Evolutionary conservation across 2,113 vertebrate species (phyloP).

Genomic region (Sapayoa aenigma): DNA sequence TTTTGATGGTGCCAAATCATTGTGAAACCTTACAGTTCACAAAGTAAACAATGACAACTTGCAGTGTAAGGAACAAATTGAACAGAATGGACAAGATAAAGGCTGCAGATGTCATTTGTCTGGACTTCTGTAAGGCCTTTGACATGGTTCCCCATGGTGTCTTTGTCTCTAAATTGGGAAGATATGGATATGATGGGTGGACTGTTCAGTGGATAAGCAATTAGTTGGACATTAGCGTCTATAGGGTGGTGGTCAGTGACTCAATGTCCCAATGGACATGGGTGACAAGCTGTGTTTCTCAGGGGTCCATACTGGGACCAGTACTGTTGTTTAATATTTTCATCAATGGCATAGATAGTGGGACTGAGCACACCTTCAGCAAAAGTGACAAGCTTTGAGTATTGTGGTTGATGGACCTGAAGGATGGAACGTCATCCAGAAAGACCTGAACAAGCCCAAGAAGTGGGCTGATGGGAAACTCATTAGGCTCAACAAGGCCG

Average conservation of each 20-base stretch:
- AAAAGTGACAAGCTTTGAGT: not conserved
- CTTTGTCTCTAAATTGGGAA: not conserved
- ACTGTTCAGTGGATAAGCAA: not conserved
- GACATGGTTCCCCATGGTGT: not conserved
- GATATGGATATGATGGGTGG: not conserved
- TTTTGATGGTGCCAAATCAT: not conserved
- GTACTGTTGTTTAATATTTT: not conserved
- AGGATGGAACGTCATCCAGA: not conserved
- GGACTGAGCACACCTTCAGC: not conserved
- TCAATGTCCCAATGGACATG: not conserved
- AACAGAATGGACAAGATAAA: not conserved
- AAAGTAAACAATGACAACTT: not conserved
- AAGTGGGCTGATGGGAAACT: not conserved
- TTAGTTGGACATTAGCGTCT: not conserved
- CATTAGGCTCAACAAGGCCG: not conserved
- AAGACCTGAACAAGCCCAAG: not conserved
- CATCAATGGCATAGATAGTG: not conserved
- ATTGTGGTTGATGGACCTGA: not conserved
- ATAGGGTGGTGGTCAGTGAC: not conserved
- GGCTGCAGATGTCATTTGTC: not conserved
- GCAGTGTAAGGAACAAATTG: not conserved
- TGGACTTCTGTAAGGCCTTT: not conserved
- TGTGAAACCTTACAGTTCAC: not conserved
- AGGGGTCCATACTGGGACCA: not conserved
- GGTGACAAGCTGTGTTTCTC: not conserved